Percentiles rank a stretch among this genome's conserved stretches.
These are phyloP conservation scores for Drosophila lacertosa DNA, from an alignment of 1,140 invertebrate genomes.

Conservation along the genomic window DNA sequence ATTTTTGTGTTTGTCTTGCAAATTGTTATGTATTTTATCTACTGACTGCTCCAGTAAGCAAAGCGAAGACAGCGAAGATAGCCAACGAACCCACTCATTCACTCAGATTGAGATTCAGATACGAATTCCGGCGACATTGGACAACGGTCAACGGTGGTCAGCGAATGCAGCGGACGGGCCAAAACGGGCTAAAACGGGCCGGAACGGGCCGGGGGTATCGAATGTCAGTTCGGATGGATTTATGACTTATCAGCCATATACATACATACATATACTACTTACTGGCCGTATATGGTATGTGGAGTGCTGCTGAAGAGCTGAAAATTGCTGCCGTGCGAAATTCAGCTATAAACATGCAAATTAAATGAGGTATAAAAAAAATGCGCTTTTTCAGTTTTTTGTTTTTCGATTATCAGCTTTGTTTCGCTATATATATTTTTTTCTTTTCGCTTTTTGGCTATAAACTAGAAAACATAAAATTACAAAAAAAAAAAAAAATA, in stretches of 20 bases:
- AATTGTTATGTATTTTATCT: slow-evolving; percentile 19
- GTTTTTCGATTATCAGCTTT: slow-evolving; percentile 66
- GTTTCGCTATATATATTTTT: slow-evolving; percentile 34
- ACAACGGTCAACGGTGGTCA: slow-evolving; percentile 3
- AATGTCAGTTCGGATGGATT: slow-evolving; percentile 70
- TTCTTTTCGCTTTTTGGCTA: slow-evolving; percentile 62
- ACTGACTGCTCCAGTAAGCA: slow-evolving; percentile 48
- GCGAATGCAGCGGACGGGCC: slow-evolving; percentile 7
- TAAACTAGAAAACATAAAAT: slow-evolving; percentile 81
- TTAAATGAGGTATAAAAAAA: slow-evolving; percentile 53
- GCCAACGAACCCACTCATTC: slow-evolving; percentile 42
- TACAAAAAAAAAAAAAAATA: slow-evolving; percentile 49
- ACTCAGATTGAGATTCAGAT: slow-evolving; percentile 27
- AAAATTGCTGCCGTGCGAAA: slow-evolving; percentile 49
- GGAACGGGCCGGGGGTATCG: no score
- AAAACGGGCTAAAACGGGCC: no score
- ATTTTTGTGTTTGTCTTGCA: slow-evolving; percentile 25
- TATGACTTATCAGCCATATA: slow-evolving; percentile 66
- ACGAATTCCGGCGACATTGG: slow-evolving; percentile 20
- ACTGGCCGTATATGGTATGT: not conserved
- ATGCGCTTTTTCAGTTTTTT: slow-evolving; percentile 17
- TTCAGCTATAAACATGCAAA: slow-evolving; percentile 46
- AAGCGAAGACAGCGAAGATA: slow-evolving; percentile 20
- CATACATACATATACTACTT: slow-evolving; percentile 1
- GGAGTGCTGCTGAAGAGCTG: slow-evolving; percentile 17